A percentile compares a stretch with the other conserved stretches of the same genome.
Conservation (phyloP, 2,113 vertebrate genomes). For the Salvator merianae region DNA sequence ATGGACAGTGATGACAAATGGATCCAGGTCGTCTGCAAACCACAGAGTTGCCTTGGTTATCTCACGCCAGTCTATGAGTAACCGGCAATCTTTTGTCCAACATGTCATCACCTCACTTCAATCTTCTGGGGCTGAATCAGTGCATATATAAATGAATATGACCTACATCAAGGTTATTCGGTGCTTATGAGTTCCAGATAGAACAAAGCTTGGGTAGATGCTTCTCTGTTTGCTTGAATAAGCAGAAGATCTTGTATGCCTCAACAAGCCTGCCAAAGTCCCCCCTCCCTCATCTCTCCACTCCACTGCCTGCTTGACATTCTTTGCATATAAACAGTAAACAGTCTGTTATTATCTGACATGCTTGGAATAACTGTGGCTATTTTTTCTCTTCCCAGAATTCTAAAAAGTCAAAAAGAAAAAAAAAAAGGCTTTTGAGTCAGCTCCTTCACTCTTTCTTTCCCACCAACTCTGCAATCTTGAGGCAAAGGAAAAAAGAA, state of each 20-base stretch:
- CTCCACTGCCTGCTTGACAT: conserved; percentile 63
- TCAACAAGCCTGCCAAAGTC: conserved; percentile 22
- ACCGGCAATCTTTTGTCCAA: not conserved
- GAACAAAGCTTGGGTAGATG: not conserved
- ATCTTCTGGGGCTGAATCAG: conserved; percentile 13
- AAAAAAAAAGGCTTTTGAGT: conserved; percentile 68
- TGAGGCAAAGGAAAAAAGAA: conserved; percentile 32
- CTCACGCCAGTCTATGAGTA: not conserved
- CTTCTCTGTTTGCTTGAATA: conserved; percentile 27
- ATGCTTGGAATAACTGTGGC: conserved; percentile 75
- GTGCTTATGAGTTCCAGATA: not conserved
- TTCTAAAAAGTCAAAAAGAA: conserved; percentile 76
- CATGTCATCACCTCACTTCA: not conserved
- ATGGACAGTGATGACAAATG: not conserved
- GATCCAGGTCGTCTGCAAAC: not conserved
- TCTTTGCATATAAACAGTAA: conserved; percentile 65
- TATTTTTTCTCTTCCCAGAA: conserved; percentile 76
- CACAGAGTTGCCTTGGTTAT: not conserved
- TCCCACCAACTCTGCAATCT: conserved; percentile 64
- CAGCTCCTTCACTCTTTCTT: conserved; percentile 62
- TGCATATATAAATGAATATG: not conserved
- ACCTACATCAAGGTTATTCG: not conserved
- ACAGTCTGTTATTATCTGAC: conserved; percentile 72
- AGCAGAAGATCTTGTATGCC: conserved; percentile 28
- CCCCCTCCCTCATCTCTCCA: conserved; percentile 14